These are phyloP conservation scores for Alces alces DNA, from an alignment of 2,113 vertebrate genomes.

Conservation along the genomic window DNA sequence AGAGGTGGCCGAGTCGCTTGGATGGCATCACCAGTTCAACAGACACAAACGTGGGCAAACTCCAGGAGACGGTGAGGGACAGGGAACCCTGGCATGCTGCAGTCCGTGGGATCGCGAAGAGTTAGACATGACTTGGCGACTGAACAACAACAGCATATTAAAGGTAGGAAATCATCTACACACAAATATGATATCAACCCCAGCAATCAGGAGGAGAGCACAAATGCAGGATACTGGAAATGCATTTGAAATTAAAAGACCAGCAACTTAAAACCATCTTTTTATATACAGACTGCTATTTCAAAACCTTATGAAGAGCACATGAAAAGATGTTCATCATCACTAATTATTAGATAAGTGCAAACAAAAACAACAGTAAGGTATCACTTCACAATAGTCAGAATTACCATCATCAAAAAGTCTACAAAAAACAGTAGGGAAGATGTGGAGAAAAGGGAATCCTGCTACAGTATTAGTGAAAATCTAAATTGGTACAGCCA, in stretches of 20 bases:
- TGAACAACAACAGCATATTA: not conserved
- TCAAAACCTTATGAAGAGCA: not conserved
- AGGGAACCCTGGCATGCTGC: not conserved
- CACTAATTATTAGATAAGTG: not conserved
- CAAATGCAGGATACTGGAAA: not conserved
- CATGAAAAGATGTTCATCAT: not conserved
- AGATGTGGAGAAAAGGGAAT: not conserved
- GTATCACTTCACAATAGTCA: not conserved
- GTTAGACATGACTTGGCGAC: not conserved
- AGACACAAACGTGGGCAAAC: not conserved
- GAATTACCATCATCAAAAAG: not conserved
- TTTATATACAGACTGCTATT: not conserved
- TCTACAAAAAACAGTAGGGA: not conserved
- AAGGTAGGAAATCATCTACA: not conserved
- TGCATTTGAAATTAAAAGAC: not conserved
- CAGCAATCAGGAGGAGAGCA: not conserved
- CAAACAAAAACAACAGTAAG: not conserved
- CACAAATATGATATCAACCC: not conserved
- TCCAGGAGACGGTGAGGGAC: not conserved
- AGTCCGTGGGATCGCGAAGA: fast-evolving
- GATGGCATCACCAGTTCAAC: not conserved
- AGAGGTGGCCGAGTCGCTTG: not conserved
- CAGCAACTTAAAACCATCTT: not conserved
- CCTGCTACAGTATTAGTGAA: not conserved
- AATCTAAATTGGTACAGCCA: not conserved